These are phyloP conservation scores for Drosophila kanekoi DNA, from an alignment of 2,888 invertebrate species.

Conservation along the genomic window DNA sequence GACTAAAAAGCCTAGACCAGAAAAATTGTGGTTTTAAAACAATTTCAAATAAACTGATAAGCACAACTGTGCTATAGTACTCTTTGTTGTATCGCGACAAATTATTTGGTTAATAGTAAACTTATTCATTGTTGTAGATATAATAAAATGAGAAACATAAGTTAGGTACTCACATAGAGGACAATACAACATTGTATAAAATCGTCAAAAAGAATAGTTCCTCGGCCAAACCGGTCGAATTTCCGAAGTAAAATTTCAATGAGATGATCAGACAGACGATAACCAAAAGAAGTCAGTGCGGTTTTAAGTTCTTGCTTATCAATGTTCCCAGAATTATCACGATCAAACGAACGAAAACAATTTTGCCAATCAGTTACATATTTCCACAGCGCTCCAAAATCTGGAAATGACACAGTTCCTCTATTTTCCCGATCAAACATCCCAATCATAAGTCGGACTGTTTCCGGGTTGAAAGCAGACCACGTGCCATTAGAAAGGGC, in stretches of 20 bases:
- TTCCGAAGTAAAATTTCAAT: constrained; percentile 94
- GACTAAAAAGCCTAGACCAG: no score
- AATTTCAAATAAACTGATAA: no score
- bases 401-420: constrained; percentile 97
- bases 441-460: constrained; percentile 91
- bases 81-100: no score
- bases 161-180: constrained; percentile 59
- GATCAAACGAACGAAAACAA: constrained; percentile 97
- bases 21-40: no score
- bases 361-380: constrained; percentile 99
- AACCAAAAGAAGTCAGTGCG: constrained; percentile 96
- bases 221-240: constrained; percentile 96
- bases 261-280: constrained; percentile 93
- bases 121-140: no score
- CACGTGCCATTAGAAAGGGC: constrained; percentile 99
- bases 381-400: constrained; percentile 98
- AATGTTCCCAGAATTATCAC: constrained; percentile 97
- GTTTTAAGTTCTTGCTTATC: constrained; percentile 95
- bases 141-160: background rate
- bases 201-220: constrained; percentile 98
- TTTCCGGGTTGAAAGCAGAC: constrained; percentile 99
- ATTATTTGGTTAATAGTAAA: no score
- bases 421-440: constrained; percentile 97
- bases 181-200: constrained; percentile 98
- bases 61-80: no score